A percentile compares a stretch with the other conserved stretches of the same genome.
Conservation (phyloP, 1,140 invertebrate species). For the Neodiprion pinetum region DNA sequence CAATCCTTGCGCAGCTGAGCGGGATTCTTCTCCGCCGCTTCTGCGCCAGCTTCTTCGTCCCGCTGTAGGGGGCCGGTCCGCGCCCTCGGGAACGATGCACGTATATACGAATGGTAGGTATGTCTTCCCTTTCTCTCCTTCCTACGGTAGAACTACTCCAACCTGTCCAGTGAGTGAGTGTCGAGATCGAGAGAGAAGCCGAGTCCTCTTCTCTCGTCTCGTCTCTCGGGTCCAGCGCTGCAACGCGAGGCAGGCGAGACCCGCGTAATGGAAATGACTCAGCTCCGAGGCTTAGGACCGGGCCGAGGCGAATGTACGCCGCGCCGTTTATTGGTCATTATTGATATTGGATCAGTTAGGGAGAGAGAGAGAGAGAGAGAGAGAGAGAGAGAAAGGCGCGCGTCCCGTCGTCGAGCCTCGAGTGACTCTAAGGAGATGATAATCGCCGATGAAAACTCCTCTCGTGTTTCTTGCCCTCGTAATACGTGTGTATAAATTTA, state of each 20-base stretch:
- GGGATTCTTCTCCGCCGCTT: neutral
- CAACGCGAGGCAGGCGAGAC: neutral
- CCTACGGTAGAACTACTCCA: neutral
- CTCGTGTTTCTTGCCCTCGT: neutral
- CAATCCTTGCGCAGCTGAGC: neutral
- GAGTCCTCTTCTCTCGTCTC: conserved; percentile 25
- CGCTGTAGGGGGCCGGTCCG: neutral
- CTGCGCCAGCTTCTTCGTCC: neutral
- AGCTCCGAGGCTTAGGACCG: neutral
- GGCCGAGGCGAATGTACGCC: conserved; percentile 1
- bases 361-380: conserved; percentile 34
- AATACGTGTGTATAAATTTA: neutral
- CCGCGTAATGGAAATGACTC: conserved; percentile 6
- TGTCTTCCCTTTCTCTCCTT: neutral
- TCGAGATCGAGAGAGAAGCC: conserved; percentile 10
- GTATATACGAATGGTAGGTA: neutral
- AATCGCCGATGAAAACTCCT: conserved; percentile 5
- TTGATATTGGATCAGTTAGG: neutral
- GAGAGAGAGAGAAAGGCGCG: neutral
- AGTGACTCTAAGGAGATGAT: neutral
- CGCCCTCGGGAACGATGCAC: neutral
- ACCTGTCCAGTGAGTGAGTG: conserved; percentile 6
- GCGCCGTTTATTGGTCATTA: conserved; percentile 6
- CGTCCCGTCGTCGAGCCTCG: neutral
- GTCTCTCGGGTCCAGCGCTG: conserved; percentile 1